Evolutionary conservation across 23 tunicate species (phyloP), one percentile per base, ranked within the genome.

Genomic region (Clavelina lepadiformis): DNA sequence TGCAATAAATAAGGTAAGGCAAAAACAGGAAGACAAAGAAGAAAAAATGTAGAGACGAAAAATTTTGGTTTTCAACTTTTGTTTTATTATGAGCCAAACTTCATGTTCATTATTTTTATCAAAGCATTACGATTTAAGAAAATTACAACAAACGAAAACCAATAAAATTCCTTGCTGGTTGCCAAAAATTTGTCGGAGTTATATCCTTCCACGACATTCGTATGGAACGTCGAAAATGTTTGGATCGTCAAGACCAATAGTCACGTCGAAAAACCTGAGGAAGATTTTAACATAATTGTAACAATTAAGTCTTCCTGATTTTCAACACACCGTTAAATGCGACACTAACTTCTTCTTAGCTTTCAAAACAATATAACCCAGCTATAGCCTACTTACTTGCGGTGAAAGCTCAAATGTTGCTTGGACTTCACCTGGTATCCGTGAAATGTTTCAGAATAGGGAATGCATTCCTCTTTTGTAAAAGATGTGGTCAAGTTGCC

Each of bases 151-250:
- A 15, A 41, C 11, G 11, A 8, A 11, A 41, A 41, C 15, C 49
- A 41, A 41, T 15, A 41, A 41, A 41, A 41, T 41, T 41, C 13
- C 15, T 8, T 15, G 13, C 15, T 41, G 49, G 49, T 15, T 11
- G 49, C 49, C 11, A 41, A 15, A 15, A 11, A 41, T 41, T 11
- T 41, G 11, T 41, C 15, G 49, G 15, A 41, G 11, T 41, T 11
- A 41, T 11, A 11, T 11, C 15, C 49, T 41, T 11, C 15, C 15
- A 11, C 49, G 49, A 41, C 80, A 74, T 36, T 62, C 80, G 28
- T 51, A 23, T 5, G 80, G 80, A 33, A 63, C 51, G 35, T 62
- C 62, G 71, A 74, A 74, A 5, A 74, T 47, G 51, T 63, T 63
- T 28, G 62, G 71, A 34, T 63, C 71, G 51, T 21, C 27, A 8